Base-by-base conservation (phyloP, 30 jellyfish, hydroid and myxozoan species). In the Clytia hemisphaerica region DNA sequence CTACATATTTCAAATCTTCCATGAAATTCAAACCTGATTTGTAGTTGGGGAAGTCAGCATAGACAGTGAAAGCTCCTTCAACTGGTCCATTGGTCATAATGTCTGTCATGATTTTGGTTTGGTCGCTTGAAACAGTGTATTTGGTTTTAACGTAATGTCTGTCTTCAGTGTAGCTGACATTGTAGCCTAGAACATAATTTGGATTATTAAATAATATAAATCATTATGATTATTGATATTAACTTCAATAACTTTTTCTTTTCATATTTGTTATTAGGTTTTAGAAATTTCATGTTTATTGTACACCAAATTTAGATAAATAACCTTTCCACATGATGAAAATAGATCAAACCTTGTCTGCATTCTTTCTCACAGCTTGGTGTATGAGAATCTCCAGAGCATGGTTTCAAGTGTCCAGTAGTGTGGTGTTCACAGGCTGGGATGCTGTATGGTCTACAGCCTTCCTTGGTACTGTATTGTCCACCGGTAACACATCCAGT, bases 401-500 rank as follows among this genome's bases (percentile, higher is more conserved):
- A 85, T 5, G 70, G 70, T 46, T 73, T 73, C 42, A 70, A 77
- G 44, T 71, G 73, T 57, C 93, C 93, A 30, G 85, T 78, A 24
- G 78, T 80, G 54, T 85, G 92, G 53, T 85, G 95, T 19, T 78
- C 93, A 67, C 95, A 85, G 18, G 82, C 80, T 3, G 95, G 85
- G 29, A 85, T 61, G 44, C 72, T 40, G 69, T 85, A 85, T 24
- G 95, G 93, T 33, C 81, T 79, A 51, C 95, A 85, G 7, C 95
- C 95, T 29, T 78, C 62, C 19, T 72, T 67, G 5, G 88, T 15
- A 7, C 91, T 90, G 44, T 73, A 80, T 38, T 85, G 95, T 18
- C 95, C 95, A 14, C 95, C 95, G 1, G 95, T 85, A 4, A 85
- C 95, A 38, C 77, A 71, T 14, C 95, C 95, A 19, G 70, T 57